Conservation (phyloP, 2,797 vertebrate species). For the Sus cebifrons region DNA sequence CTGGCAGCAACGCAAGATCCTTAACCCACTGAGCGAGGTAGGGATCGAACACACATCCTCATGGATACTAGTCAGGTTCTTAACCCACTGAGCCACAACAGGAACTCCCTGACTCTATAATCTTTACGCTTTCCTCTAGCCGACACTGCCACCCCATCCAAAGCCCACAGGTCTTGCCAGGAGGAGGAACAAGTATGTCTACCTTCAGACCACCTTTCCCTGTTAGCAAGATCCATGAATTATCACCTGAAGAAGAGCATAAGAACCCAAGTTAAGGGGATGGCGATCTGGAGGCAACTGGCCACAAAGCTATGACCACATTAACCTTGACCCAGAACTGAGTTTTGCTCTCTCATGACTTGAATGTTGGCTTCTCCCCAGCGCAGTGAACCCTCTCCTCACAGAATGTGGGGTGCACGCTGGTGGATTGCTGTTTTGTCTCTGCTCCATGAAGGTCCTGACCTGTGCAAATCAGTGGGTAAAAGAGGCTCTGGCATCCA, state of each 20-base stretch:
- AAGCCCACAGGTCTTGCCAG: constrained; percentile 11
- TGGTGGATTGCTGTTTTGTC: neutral
- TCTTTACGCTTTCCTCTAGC: neutral
- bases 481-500: neutral
- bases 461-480: neutral
- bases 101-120: neutral
- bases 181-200: neutral
- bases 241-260: neutral
- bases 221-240: neutral
- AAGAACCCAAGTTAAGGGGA: neutral
- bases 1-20: no score
- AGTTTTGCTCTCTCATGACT: neutral
- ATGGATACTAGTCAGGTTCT: no score
- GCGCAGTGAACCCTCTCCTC: neutral
- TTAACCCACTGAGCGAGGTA: no score
- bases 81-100: no score
- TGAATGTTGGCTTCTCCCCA: neutral
- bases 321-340: neutral
- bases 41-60: no score
- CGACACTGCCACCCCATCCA: neutral
- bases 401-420: neutral
- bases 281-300: no score
- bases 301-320: neutral
- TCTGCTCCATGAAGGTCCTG: neutral
- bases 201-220: neutral